Conservation (phyloP, 2,888 invertebrate species). For the Flexamia atlantica region DNA sequence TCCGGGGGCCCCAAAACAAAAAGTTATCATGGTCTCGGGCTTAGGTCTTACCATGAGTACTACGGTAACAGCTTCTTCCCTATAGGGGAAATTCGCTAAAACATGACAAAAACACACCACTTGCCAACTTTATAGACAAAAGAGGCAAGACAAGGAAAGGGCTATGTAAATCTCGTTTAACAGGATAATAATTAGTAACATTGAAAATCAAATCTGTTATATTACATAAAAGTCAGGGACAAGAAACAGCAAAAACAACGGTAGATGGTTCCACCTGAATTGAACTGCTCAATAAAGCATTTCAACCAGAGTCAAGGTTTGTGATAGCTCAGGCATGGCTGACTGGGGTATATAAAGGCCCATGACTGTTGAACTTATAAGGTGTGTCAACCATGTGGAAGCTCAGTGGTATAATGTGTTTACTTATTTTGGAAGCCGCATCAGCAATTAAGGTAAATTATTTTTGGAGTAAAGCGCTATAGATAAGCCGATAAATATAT, state of each 20-base stretch:
- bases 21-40: not conserved
- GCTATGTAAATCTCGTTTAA: no score
- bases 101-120: no score
- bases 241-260: conserved; percentile 38
- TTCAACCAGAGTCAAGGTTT: conserved; percentile 27
- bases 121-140: no score
- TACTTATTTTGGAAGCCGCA: not conserved
- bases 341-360: not conserved
- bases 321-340: not conserved
- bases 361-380: not conserved
- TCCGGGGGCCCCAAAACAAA: no score
- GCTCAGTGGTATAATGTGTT: not conserved
- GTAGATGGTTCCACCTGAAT: not conserved
- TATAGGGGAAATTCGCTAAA: no score
- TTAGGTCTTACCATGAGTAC: no score
- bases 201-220: not conserved
- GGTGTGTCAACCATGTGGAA: not conserved
- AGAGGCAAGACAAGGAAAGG: no score
- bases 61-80: no score
- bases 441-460: conserved; percentile 24
- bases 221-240: not conserved
- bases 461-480: no score
- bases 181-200: not conserved
- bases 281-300: conserved; percentile 10
- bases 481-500: no score